Evolutionary conservation across 1,140 invertebrate genomes (phyloP).

Genomic region (Brachionus sp.): DNA sequence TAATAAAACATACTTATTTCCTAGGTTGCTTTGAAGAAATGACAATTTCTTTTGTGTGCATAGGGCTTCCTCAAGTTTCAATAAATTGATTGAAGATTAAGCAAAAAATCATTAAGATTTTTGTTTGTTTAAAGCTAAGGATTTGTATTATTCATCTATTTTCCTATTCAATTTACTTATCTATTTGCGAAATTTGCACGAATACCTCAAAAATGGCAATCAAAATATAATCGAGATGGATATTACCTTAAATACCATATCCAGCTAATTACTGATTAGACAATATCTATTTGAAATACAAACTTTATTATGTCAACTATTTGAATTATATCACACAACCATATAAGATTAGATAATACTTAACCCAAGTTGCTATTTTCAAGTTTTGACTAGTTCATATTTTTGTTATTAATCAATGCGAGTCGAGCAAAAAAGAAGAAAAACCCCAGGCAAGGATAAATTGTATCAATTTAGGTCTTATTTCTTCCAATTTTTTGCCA

Average conservation of each 20-base stretch:
- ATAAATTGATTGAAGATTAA: slow-evolving; percentile 35
- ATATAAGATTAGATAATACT: slow-evolving; percentile 22
- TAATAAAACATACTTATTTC: neutral
- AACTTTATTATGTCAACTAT: slow-evolving; percentile 32
- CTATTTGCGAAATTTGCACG: slow-evolving; percentile 28
- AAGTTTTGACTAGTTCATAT: neutral
- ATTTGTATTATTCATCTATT: neutral
- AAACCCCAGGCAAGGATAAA: neutral
- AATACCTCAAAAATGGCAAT: slow-evolving; percentile 28
- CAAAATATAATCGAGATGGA: slow-evolving; percentile 25
- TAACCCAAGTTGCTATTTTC: neutral
- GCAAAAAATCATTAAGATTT: slow-evolving; percentile 29
- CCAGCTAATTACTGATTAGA: slow-evolving; percentile 12
- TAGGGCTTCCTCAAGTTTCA: neutral
- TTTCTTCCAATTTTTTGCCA: neutral
- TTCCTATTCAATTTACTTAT: slow-evolving; percentile 1
- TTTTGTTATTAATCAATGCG: neutral
- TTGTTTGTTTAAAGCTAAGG: slow-evolving; percentile 25
- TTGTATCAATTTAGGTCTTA: neutral
- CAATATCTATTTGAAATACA: slow-evolving; percentile 8
- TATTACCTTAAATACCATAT: slow-evolving; percentile 22
- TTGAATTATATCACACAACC: slow-evolving; percentile 32
- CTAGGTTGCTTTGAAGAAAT: neutral
- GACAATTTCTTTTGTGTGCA: slow-evolving; percentile 9
- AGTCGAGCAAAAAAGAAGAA: neutral